Evolutionary conservation across 1,140 invertebrate genomes (phyloP), one percentile per base, ranked within the genome.

Genomic region (Drosophila lacertosa): DNA sequence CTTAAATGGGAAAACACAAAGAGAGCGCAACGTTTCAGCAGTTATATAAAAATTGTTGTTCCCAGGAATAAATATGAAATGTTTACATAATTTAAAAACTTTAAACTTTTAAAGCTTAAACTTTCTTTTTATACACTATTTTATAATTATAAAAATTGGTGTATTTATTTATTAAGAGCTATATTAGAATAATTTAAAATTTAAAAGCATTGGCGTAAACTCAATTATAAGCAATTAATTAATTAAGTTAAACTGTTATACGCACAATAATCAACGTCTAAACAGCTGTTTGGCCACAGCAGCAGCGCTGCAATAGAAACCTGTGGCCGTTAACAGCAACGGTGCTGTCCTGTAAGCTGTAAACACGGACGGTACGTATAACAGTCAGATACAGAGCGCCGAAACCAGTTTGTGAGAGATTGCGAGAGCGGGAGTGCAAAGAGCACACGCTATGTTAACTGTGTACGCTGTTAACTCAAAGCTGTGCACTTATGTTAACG

Each of bases 321-420:
- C 78, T 82, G 78, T 82, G 70, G 78, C 78, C 32, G 78, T 60
- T 77, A 81, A 74, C 77, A 79, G 50, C 7, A 24, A 15, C 26
- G n/a, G n/a, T n/a, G 24, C 20, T 57, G 29, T 64, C 60, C 48
- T 53, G 35, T 40, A 13, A 53, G 32, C 59, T 69, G 66, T 69
- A 39, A 64, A 44, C 35, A 22, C 29, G 18, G 26, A 51, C 35
- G 26, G n/a, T 22, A 39, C 22, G 48, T 69, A 69, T 69, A 69
- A 69, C 66, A 64, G 50, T 69, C 59, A 64, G 42, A 24, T 22
- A n/a, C n/a, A n/a, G 33, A 33, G 22, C 11, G 9, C 15, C 15
- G n/a, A 33, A 53, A 35, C 29, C 50, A 29, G 37, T 47, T 47
- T 20, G 2, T 22, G n/a, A 13, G n/a, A 29, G 33, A 10, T n/a